Percentiles rank a stretch among this genome's conserved stretches.
Conservation (phyloP, 2,113 vertebrate species). For the Semicossyphus pulcher region DNA sequence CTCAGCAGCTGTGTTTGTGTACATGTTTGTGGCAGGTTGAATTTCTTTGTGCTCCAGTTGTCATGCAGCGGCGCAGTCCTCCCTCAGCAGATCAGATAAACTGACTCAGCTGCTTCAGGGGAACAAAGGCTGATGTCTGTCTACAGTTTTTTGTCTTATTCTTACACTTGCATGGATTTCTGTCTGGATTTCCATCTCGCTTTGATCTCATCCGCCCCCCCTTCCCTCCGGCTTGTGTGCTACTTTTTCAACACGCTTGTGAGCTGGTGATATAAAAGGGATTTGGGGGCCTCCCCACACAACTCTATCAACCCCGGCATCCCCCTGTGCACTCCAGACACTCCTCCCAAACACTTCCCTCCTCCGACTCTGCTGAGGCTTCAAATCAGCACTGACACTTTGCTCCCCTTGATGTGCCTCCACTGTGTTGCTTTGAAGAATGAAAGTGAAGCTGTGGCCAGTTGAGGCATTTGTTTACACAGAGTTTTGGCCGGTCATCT, state of each 20-base stretch:
- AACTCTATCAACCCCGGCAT: slow-evolving; percentile 59
- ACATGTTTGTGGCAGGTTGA: slow-evolving; percentile 47
- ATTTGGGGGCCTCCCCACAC: slow-evolving; percentile 62
- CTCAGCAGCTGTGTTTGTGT: slow-evolving; percentile 60
- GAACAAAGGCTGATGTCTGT: slow-evolving; percentile 28
- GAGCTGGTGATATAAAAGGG: slow-evolving; percentile 64
- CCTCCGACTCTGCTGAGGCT: slow-evolving; percentile 60
- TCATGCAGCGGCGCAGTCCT: slow-evolving; percentile 46
- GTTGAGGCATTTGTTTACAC: slow-evolving; percentile 33
- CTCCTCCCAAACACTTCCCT: slow-evolving; percentile 58
- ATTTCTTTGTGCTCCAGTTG: slow-evolving; percentile 61
- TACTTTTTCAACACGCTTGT: slow-evolving; percentile 51
- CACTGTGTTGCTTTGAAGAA: slow-evolving; percentile 63
- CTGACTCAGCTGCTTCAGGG: slow-evolving; percentile 55
- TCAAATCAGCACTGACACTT: slow-evolving; percentile 61
- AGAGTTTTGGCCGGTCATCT: not conserved
- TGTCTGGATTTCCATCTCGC: slow-evolving; percentile 59
- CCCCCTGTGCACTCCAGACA: slow-evolving; percentile 56
- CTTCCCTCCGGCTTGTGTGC: slow-evolving; percentile 35
- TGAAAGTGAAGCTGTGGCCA: slow-evolving; percentile 41
- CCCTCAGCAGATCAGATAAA: slow-evolving; percentile 48
- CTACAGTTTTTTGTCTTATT: slow-evolving; percentile 45
- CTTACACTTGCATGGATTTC: slow-evolving; percentile 39
- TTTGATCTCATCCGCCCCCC: slow-evolving; percentile 53
- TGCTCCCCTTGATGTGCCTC: slow-evolving; percentile 61